Evolutionary conservation across 2,113 vertebrate genomes (phyloP), one percentile per base, ranked within the genome.

Genomic region (Heterochromis multidens): DNA sequence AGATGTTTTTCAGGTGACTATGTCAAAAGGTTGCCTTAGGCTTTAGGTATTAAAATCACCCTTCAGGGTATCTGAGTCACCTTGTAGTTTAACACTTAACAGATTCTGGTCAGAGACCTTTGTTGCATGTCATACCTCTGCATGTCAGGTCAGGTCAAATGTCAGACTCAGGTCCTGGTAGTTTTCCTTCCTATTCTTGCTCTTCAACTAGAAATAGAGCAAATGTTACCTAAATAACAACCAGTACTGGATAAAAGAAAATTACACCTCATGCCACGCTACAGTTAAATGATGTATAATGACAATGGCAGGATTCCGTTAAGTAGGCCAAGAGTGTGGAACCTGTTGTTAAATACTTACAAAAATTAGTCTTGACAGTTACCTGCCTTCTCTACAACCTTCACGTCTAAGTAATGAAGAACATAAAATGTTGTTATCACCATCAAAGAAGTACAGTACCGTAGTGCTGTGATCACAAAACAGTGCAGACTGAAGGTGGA

Each of bases 381-480:
- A 54, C 23, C 54, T 25, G 82, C 77, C 25, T 46, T 57, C 21
- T 54, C 17, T 4, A 2, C 63, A 33, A 77, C 79, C 76, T 19
- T 19, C 65, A 61, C n/a, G 82, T 88, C 61, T 85, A 1, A 27
- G 56, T 81, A 74, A 86, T 82, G 52, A 87, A 67, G 54, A 83
- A 78, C 49, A 59, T 67, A 31, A 81, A 56, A 35, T 65, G 40
- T 54, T 46, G 49, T 49, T 72, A 72, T 52, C 63, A 1, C 46
- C 23, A 52, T 82, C 72, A 56, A 67, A 74, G 60, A 17, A 19
- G 31, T 23, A 46, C 40, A 58, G 33, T 0, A 19, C 6, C 4
- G 12, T 0, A n/a, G 63, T 2, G 19, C 63, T 29, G 31, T 49
- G 67, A 84, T 80, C 67, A 33, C 49, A 54, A 0, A 6, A 31